Evolutionary conservation across 2,797 vertebrate species (phyloP).

Genomic region (Pteropus rufus): DNA sequence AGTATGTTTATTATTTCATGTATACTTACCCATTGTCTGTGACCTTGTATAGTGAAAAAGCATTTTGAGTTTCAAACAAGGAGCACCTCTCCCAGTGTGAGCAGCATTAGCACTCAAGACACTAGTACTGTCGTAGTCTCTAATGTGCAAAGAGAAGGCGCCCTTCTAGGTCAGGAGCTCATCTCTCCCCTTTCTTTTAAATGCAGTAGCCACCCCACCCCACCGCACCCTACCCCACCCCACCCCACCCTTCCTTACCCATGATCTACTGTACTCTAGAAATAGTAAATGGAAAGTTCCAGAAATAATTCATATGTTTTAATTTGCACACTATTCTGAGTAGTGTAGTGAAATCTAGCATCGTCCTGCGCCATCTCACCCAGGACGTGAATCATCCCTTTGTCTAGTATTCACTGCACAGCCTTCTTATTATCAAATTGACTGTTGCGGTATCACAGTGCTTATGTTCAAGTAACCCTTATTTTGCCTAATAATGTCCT

Average conservation of each 20-base stretch:
- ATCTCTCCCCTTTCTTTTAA: not conserved
- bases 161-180: not conserved
- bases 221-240: no score
- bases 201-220: not conserved
- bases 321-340: no score
- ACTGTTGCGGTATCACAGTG: not conserved
- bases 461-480: not conserved
- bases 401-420: not conserved
- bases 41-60: not conserved
- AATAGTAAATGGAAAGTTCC: not conserved
- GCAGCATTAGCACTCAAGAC: not conserved
- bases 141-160: not conserved
- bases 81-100: not conserved
- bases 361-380: not conserved
- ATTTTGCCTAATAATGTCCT: not conserved
- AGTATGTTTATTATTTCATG: conserved; percentile 8
- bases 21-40: not conserved
- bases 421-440: not conserved
- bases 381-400: not conserved
- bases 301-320: not conserved
- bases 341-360: not conserved
- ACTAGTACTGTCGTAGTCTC: not conserved
- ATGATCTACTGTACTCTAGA: not conserved
- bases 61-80: not conserved
- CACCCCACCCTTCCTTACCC: not conserved